Conservation (phyloP, 2,888 invertebrate genomes). For the Ischnus inquisitorius region DNA sequence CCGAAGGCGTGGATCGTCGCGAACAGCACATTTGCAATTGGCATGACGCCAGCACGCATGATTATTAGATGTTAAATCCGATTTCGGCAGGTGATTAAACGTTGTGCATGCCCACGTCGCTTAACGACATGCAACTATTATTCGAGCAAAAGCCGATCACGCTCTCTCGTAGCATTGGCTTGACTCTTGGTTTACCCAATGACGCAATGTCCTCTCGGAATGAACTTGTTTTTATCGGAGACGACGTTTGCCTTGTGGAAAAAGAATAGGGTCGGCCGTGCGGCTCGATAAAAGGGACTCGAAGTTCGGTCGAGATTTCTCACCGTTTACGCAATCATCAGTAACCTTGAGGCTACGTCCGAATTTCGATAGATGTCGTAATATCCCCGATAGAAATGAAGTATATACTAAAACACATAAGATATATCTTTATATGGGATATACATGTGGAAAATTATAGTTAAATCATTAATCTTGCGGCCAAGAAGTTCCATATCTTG, state of each 20-base stretch:
- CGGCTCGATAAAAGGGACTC: slow-evolving; percentile 7
- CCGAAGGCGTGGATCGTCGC: slow-evolving; percentile 18
- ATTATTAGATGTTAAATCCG: slow-evolving; percentile 65
- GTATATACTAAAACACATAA: too few species aligned
- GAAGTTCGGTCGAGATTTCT: neutral
- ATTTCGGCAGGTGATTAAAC: slow-evolving; percentile 64
- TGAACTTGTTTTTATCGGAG: neutral
- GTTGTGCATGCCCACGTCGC: slow-evolving; percentile 75
- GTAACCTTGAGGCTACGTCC: too few species aligned
- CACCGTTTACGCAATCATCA: too few species aligned
- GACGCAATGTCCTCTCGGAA: slow-evolving; percentile 33
- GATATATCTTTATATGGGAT: too few species aligned
- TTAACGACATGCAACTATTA: slow-evolving; percentile 68
- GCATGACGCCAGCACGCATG: slow-evolving; percentile 77
- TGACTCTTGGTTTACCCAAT: slow-evolving; percentile 11
- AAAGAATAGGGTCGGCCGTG: slow-evolving; percentile 1
- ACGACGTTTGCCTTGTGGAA: neutral
- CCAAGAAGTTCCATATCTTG: too few species aligned
- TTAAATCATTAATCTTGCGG: too few species aligned
- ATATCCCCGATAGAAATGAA: too few species aligned
- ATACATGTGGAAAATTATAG: too few species aligned
- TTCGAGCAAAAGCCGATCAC: slow-evolving; percentile 36
- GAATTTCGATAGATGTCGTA: too few species aligned
- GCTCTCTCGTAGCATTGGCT: slow-evolving; percentile 67
- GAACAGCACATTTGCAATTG: slow-evolving; percentile 68